Percentiles rank a stretch among this genome's conserved stretches.
Evolutionary conservation across 2,797 vertebrate species (phyloP).

Genomic region (Falco berigora): DNA sequence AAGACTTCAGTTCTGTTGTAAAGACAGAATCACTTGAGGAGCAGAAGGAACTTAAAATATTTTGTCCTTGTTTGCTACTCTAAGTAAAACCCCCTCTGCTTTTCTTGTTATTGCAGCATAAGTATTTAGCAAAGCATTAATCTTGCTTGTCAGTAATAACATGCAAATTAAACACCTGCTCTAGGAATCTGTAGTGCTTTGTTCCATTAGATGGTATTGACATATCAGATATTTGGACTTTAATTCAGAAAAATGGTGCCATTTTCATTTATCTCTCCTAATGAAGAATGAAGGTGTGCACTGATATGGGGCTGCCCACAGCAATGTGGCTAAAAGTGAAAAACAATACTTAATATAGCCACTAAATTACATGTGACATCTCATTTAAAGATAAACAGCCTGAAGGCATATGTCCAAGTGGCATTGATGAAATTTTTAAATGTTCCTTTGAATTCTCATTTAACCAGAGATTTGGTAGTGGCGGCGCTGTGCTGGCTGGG

Average conservation of each 20-base stretch:
- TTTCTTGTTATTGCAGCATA: background rate
- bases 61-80: conserved; percentile 6
- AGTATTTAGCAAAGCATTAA: conserved; percentile 56
- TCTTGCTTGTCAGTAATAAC: conserved; percentile 50
- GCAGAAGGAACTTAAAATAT: background rate
- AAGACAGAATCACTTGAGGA: background rate
- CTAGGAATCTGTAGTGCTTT: conserved; percentile 40
- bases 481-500: background rate
- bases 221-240: conserved; percentile 50
- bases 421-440: conserved; percentile 44
- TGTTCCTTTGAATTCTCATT: conserved; percentile 28
- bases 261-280: conserved; percentile 41
- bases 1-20: background rate
- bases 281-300: conserved; percentile 45
- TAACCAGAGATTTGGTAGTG: background rate
- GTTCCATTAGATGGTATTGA: conserved; percentile 44
- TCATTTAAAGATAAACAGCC: conserved; percentile 57
- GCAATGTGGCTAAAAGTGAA: conserved; percentile 5
- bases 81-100: background rate
- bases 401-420: conserved; percentile 35
- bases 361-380: conserved; percentile 54
- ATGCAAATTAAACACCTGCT: conserved; percentile 66
- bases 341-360: conserved; percentile 39
- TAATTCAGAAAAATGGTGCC: conserved; percentile 59
- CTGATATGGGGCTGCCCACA: conserved; percentile 28